Base-by-base conservation (phyloP, 2,888 invertebrate species). In the Agrochola lychnidis region DNA sequence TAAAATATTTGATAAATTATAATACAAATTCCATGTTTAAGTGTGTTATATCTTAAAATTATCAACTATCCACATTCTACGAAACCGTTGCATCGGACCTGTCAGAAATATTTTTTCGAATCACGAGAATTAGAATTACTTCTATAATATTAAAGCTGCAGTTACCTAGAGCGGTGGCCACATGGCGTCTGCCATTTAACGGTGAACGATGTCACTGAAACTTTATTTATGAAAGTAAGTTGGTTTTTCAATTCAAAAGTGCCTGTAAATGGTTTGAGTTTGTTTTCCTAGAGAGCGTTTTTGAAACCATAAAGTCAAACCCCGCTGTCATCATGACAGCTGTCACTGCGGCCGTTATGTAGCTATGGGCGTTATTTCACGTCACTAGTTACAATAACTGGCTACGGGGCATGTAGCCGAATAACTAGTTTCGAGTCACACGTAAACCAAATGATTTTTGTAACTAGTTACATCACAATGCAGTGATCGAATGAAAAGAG, bases 1-100 rank as follows among this genome's bases (percentile, higher is more conserved):
- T 62, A n/a, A 70, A 57, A 57, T 76, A 51, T 42, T 73, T 63
- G 19, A 81, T 57, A 57, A 63, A 80, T 57, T 61, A 70, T 25
- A 36, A 64, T 56, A 73, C 40, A 73, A 42, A 73, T 36, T 51
- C 45, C 14, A 72, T 22, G 25, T 51, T 36, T n/a, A 9, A 78
- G 22, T 30, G 14, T 79, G 1, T 14, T 48, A 63, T 56, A 63
- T n/a, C 62, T 63, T 73, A 73, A 80, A 80, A 63, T 51, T 42
- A 76, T 19, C 19, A 80, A 7, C 48, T 80, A 78, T 22, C 42
- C 56, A 36, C n/a, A 25, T 63, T 56, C 40, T 51, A 63, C 6
- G 5, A 51, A 56, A 62, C 4, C 19, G 5, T 70, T 79, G 56
- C 16, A 72, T 19, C 1, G 0, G 0, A 36, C 4, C 19, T 19